phyloP scores from a whole-genome alignment of 1,140 invertebrate species.

The Eumaeus atala region DNA sequence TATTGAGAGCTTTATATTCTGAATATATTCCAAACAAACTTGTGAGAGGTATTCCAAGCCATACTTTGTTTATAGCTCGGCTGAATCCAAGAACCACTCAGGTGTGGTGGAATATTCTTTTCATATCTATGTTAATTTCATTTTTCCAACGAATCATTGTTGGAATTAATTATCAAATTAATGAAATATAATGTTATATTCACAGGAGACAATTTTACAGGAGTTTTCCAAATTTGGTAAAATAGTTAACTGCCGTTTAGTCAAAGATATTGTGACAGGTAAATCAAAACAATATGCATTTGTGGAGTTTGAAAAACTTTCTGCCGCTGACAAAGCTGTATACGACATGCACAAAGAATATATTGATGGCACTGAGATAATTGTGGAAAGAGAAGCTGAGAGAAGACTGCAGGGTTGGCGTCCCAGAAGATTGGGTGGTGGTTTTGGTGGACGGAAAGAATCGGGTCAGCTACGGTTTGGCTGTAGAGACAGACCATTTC shows the following conservation, averaged over 20 bases:
- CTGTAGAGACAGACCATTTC: slow-evolving; percentile 83
- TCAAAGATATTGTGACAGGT: slow-evolving; percentile 88
- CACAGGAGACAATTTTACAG: slow-evolving; percentile 72
- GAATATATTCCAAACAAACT: slow-evolving; percentile 81
- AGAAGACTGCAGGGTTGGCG: slow-evolving; percentile 80
- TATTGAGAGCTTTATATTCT: slow-evolving; percentile 82
- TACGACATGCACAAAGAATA: slow-evolving; percentile 74
- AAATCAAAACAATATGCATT: slow-evolving; percentile 90
- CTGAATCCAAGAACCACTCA: slow-evolving; percentile 83
- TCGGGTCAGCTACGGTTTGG: slow-evolving; percentile 93
- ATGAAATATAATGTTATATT: slow-evolving; percentile 17
- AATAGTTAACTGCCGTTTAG: slow-evolving; percentile 80
- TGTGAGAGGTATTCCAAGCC: slow-evolving; percentile 80
- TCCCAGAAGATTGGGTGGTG: slow-evolving; percentile 89
- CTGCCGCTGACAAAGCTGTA: slow-evolving; percentile 77
- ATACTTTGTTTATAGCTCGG: slow-evolving; percentile 87
- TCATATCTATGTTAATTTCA: neutral
- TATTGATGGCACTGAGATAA: slow-evolving; percentile 77
- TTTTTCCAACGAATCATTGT: neutral
- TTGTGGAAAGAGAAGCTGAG: slow-evolving; percentile 82
- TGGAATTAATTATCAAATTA: neutral
- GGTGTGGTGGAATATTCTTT: slow-evolving; percentile 32
- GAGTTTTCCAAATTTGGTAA: slow-evolving; percentile 81
- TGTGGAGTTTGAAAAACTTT: slow-evolving; percentile 81
- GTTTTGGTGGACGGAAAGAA: slow-evolving; percentile 90